Percentiles rank a stretch among this genome's conserved stretches.
phyloP scores from a whole-genome alignment of 2,888 invertebrate genomes.

The Punctoribates punctum region DNA sequence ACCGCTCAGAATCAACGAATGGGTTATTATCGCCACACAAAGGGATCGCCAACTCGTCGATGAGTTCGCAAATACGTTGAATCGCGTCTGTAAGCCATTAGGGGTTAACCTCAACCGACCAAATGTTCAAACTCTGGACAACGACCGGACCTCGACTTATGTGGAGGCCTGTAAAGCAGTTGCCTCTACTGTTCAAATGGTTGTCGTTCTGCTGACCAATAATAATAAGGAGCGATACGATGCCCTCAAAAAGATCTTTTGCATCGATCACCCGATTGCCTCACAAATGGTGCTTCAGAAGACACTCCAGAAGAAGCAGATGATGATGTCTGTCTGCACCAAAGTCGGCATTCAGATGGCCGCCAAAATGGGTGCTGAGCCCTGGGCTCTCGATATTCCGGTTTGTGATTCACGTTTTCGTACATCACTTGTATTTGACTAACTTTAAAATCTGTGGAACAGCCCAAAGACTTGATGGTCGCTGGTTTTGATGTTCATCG shows the following conservation, averaged over 20 bases:
- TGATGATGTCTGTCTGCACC: conserved; percentile 71
- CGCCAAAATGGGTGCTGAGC: conserved; percentile 86
- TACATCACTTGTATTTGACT: too few relatives aligned
- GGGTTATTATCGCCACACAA: conserved; percentile 52
- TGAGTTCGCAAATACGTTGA: conserved; percentile 52
- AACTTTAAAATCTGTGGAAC: too few relatives aligned
- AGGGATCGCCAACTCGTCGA: conserved; percentile 49
- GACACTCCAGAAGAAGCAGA: conserved; percentile 61
- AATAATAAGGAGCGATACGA: conserved; percentile 72
- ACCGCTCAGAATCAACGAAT: conserved; percentile 50
- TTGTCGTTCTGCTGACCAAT: conserved; percentile 61
- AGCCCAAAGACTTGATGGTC: conserved; percentile 64
- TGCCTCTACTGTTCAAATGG: conserved; percentile 52
- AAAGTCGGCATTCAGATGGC: conserved; percentile 90
- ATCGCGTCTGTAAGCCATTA: background rate
- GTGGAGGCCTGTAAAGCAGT: conserved; percentile 2
- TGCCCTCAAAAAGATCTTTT: conserved; percentile 82
- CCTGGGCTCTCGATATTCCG: conserved; percentile 75
- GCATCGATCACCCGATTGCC: conserved; percentile 67
- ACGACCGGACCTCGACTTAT: conserved; percentile 20
- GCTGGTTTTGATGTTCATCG: conserved; percentile 63
- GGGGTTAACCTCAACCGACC: background rate
- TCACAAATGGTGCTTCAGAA: conserved; percentile 57
- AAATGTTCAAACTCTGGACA: background rate
- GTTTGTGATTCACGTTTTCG: conserved; percentile 49